A percentile compares a stretch with the other conserved stretches of the same genome.
Conservation (phyloP, 2,888 invertebrate genomes). For the Hypena proboscidalis region DNA sequence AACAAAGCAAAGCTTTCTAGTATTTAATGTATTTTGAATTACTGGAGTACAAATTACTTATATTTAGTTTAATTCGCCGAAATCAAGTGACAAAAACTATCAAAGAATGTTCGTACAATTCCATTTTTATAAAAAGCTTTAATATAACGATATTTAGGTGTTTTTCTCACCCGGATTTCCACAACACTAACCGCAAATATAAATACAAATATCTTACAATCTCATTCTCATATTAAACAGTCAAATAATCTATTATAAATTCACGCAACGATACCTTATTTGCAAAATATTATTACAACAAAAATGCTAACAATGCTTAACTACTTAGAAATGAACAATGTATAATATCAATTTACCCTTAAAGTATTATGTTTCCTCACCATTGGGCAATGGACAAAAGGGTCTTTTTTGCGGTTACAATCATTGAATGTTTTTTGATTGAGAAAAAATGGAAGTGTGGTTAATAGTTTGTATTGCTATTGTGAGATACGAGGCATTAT, state of each 20-base stretch:
- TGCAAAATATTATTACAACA: constrained; percentile 55
- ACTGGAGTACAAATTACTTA: too few species aligned
- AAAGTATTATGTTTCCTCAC: constrained; percentile 31
- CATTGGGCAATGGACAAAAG: constrained; percentile 21
- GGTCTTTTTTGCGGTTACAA: constrained; percentile 29
- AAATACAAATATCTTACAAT: background rate
- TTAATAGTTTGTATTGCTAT: constrained; percentile 9
- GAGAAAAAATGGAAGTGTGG: constrained; percentile 6
- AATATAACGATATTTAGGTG: too few species aligned
- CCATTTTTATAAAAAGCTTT: too few species aligned
- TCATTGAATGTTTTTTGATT: constrained; percentile 11
- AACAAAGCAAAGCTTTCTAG: too few species aligned
- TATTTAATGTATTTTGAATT: too few species aligned
- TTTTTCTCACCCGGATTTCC: background rate
- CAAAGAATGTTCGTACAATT: too few species aligned
- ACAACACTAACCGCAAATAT: background rate
- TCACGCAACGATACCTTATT: constrained; percentile 52
- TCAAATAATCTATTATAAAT: constrained; percentile 21
- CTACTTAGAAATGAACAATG: constrained; percentile 29
- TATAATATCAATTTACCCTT: constrained; percentile 47
- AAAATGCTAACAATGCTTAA: constrained; percentile 24
- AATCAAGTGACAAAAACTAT: too few species aligned
- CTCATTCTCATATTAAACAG: constrained; percentile 6
- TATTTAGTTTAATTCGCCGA: too few species aligned
- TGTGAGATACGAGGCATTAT: constrained; percentile 5